Evolutionary conservation across 2,888 invertebrate species (phyloP).

Genomic region (Drosophila merina): DNA sequence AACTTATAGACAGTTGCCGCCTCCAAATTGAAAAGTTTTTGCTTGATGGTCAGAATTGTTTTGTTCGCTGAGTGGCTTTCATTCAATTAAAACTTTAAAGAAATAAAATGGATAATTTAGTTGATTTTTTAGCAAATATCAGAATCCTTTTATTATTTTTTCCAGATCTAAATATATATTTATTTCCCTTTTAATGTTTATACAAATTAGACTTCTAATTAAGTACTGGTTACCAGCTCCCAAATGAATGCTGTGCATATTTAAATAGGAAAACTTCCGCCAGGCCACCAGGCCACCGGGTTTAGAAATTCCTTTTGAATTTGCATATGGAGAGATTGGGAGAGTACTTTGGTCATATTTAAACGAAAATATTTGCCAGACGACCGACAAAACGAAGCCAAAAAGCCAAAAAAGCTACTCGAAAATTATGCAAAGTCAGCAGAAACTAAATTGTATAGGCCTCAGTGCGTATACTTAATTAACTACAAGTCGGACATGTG

Average conservation of each 20-base stretch:
- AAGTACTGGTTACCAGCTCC: conserved; percentile 15
- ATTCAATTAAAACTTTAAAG: conserved; percentile 4
- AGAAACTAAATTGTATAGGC: conserved; percentile 51
- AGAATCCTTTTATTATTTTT: background rate
- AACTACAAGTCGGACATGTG: conserved; percentile 58
- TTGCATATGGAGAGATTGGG: conserved; percentile 63
- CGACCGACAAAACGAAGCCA: conserved; percentile 22
- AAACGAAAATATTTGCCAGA: conserved; percentile 52
- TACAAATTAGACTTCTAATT: conserved; percentile 25
- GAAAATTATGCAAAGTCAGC: conserved; percentile 72
- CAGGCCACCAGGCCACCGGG: too few relatives aligned
- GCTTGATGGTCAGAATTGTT: background rate
- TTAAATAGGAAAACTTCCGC: conserved; percentile 29
- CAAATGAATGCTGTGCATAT: conserved; percentile 15
- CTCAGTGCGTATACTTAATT: conserved; percentile 71
- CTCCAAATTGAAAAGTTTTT: conserved; percentile 22
- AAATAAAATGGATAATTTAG: background rate
- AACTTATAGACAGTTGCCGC: conserved; percentile 30
- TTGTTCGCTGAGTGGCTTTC: background rate
- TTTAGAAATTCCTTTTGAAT: conserved; percentile 48
- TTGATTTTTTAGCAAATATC: background rate
- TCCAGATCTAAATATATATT: too few relatives aligned
- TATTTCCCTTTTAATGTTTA: background rate
- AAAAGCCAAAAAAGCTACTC: conserved; percentile 39
- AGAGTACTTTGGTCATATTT: conserved; percentile 54